Percentiles rank a stretch among this genome's conserved stretches.
phyloP scores from a whole-genome alignment of 2,113 vertebrate genomes.

The Montifringilla adamsi region DNA sequence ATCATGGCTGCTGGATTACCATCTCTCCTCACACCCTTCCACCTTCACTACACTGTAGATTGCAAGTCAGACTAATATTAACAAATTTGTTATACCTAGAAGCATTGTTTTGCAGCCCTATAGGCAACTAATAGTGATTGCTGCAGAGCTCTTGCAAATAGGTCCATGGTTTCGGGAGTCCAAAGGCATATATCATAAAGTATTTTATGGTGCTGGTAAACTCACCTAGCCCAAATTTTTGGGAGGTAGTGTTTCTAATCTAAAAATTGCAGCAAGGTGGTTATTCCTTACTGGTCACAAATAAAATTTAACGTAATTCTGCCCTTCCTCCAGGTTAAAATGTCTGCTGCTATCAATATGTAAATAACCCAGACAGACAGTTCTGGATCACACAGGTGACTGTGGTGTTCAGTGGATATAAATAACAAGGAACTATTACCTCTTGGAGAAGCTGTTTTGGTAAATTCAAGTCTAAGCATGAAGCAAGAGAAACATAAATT shows the following conservation, averaged over 20 bases:
- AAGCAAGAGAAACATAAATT: constrained; percentile 66
- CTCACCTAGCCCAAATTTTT: not conserved
- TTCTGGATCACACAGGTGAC: constrained; percentile 19
- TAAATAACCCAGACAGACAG: not conserved
- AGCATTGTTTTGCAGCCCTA: not conserved
- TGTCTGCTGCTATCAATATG: not conserved
- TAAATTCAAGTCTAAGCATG: constrained; percentile 67
- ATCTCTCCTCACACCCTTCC: not conserved
- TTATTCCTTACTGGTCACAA: not conserved
- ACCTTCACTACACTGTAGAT: not conserved
- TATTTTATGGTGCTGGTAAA: not conserved
- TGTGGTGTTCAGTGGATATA: constrained; percentile 21
- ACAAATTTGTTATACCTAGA: not conserved
- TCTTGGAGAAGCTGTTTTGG: constrained; percentile 24
- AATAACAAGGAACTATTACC: constrained; percentile 45
- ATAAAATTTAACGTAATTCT: not conserved
- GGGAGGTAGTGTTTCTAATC: not conserved
- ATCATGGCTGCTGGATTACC: not conserved
- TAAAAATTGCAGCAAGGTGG: not conserved
- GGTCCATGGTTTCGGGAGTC: not conserved
- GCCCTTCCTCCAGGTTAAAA: not conserved
- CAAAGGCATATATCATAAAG: not conserved
- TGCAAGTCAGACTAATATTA: not conserved
- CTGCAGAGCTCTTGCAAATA: not conserved
- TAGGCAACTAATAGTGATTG: not conserved